phyloP scores from a whole-genome alignment of 1,140 invertebrate genomes.

The Brachionus asplanchnoidis region DNA sequence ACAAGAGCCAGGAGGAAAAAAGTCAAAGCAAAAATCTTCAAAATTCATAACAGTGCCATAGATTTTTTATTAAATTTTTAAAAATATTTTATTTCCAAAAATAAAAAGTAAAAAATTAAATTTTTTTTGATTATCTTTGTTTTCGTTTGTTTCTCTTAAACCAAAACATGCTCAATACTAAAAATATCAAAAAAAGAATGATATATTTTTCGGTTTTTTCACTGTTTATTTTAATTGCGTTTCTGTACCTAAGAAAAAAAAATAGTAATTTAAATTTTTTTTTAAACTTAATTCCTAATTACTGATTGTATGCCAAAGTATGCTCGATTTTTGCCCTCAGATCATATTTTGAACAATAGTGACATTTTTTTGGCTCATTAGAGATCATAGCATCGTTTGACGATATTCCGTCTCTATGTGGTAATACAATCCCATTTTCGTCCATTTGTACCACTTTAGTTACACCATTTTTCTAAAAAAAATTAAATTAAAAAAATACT shows the following conservation, averaged over 20 bases:
- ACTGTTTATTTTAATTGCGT: not conserved
- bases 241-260: not conserved
- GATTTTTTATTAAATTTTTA: not conserved
- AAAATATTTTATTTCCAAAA: not conserved
- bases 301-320: not conserved
- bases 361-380: not conserved
- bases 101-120: not conserved
- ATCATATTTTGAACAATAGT: not conserved
- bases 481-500: no score
- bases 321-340: not conserved
- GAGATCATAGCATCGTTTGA: not conserved
- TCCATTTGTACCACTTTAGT: not conserved
- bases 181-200: slow-evolving; percentile 13
- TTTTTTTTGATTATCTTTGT: not conserved
- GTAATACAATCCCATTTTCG: not conserved
- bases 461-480: not conserved
- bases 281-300: not conserved
- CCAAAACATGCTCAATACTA: slow-evolving; percentile 26
- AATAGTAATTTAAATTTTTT: not conserved
- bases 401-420: not conserved
- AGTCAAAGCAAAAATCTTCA: not conserved
- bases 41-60: slow-evolving; percentile 27
- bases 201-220: not conserved
- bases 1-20: not conserved
- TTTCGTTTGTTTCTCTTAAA: not conserved